Percentiles rank a stretch among this genome's conserved stretches.
Conservation (phyloP, 2,888 invertebrate genomes). For the Halictus quadricinctus region DNA sequence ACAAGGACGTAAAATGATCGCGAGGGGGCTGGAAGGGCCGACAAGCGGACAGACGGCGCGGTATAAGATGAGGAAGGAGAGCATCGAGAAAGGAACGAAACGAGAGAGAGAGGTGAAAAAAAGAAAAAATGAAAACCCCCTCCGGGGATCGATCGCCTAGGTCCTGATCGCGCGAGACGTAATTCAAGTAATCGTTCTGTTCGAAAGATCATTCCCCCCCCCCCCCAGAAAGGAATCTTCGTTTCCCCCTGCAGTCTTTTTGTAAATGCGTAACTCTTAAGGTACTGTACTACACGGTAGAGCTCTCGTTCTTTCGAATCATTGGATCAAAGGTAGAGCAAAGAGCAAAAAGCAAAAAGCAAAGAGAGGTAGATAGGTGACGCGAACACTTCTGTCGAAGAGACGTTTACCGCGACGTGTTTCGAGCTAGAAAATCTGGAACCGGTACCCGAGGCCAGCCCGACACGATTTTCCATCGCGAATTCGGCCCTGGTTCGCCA, state of each 20-base stretch:
- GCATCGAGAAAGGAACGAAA: background rate
- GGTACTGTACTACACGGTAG: background rate
- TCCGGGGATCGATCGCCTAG: conserved; percentile 18
- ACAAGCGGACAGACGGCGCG: background rate
- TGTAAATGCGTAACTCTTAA: conserved; percentile 37
- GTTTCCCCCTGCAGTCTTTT: conserved; percentile 30
- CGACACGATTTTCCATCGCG: background rate
- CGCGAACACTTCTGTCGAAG: conserved; percentile 1
- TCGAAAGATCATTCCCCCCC: conserved; percentile 20
- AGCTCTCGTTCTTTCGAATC: conserved; percentile 2
- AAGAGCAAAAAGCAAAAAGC: too few relatives aligned
- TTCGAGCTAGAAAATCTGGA: background rate
- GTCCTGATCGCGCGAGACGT: conserved; percentile 36
- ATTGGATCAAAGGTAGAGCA: background rate
- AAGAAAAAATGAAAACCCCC: background rate
- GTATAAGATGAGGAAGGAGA: background rate
- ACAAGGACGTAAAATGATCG: background rate
- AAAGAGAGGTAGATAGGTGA: background rate
- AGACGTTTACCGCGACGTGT: background rate
- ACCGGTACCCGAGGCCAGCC: background rate
- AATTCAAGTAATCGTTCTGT: conserved; percentile 10
- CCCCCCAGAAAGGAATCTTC: conserved; percentile 17
- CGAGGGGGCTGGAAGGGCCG: conserved; percentile 25
- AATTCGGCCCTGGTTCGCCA: background rate
- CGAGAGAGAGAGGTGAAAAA: background rate